Evolutionary conservation across 2,797 vertebrate species (phyloP).

Genomic region (Epinephelus malabaricus): DNA sequence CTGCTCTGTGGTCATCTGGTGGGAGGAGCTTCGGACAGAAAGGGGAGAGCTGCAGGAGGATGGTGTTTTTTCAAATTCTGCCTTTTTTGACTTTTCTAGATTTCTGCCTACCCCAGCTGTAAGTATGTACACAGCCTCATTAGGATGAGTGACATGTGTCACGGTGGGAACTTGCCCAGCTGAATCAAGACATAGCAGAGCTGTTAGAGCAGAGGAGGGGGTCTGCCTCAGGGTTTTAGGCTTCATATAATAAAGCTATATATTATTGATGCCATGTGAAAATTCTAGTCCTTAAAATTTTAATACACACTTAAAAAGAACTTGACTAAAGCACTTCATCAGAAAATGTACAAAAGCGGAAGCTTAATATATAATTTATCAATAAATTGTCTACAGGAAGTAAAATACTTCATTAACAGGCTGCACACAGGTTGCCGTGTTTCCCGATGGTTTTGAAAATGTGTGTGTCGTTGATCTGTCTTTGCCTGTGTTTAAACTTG

Average conservation of each 20-base stretch:
- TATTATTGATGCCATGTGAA: background rate
- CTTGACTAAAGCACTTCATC: background rate
- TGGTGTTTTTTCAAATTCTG: no score
- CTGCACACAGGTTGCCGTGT: background rate
- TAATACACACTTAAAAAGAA: background rate
- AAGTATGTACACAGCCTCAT: background rate
- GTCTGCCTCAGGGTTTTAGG: background rate
- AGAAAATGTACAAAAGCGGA: background rate
- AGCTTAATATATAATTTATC: background rate
- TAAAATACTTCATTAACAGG: background rate
- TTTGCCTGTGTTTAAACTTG: constrained; percentile 1
- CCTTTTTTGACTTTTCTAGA: no score
- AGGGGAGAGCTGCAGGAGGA: no score
- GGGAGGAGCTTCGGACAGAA: no score
- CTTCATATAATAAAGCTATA: background rate
- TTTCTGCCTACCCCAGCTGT: no score
- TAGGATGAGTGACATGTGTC: constrained; percentile 3
- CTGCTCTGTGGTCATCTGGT: no score
- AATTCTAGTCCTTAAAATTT: constrained; percentile 2
- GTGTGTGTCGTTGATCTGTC: background rate
- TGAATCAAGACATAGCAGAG: constrained; percentile 7
- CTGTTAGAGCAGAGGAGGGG: background rate
- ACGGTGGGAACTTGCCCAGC: constrained; percentile 24
- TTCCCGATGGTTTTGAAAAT: constrained; percentile 2
- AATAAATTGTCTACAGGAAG: background rate